These are phyloP conservation scores for Sialis fuliginosa DNA, from an alignment of 2,888 invertebrate species.

Conservation along the genomic window DNA sequence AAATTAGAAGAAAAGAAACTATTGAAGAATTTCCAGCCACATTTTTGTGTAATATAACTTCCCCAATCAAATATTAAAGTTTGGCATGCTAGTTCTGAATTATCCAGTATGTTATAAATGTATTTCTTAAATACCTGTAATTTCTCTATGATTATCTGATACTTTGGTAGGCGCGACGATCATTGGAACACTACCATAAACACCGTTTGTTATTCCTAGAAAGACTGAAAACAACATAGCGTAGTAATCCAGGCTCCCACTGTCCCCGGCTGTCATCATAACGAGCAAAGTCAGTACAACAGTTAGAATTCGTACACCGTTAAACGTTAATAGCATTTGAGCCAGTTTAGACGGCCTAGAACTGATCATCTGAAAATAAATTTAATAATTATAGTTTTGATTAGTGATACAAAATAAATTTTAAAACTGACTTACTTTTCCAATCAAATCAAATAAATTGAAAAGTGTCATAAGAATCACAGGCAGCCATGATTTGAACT, in stretches of 20 bases:
- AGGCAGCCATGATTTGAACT: slow-evolving; percentile 77
- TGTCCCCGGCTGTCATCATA: slow-evolving; percentile 15
- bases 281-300: slow-evolving; percentile 1
- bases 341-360: slow-evolving; percentile 6
- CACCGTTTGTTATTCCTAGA: slow-evolving; percentile 70
- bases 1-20: too few species aligned
- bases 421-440: slow-evolving; percentile 32
- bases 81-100: background rate
- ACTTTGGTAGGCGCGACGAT: slow-evolving; percentile 78
- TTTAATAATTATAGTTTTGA: too few species aligned
- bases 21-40: too few species aligned
- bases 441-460: slow-evolving; percentile 71
- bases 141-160: slow-evolving; percentile 67
- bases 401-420: background rate
- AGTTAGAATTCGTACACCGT: slow-evolving; percentile 2
- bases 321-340: slow-evolving; percentile 2
- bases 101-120: background rate
- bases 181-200: slow-evolving; percentile 85
- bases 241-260: slow-evolving; percentile 30
- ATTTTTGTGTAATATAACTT: too few species aligned
- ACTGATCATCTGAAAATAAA: slow-evolving; percentile 15
- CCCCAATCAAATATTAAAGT: too few species aligned
- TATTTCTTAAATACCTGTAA: slow-evolving; percentile 43
- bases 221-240: slow-evolving; percentile 46
- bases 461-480: slow-evolving; percentile 79